Evolutionary conservation across 2,888 invertebrate species (phyloP), one percentile per base, ranked within the genome.

Genomic region (Drosophila acutilabella): DNA sequence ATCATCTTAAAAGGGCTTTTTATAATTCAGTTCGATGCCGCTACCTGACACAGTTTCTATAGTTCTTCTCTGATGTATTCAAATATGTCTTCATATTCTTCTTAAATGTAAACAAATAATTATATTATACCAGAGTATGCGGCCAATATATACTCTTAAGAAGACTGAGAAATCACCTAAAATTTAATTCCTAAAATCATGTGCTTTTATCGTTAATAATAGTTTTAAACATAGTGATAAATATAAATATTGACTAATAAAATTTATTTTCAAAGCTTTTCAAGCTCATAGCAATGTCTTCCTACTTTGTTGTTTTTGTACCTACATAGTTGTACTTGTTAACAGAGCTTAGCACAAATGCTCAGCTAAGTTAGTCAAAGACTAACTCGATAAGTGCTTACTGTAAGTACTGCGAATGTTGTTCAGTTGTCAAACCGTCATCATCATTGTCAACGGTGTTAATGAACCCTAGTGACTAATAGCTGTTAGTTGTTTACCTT

Each of bases 391-490:
- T n/a, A 51, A 51, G 23, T 41, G 11, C 11, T 11, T 16, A 5
- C 20, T 33, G 16, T 30, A 30, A 42, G 53, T 44, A 45, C 54
- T 41, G 41, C 42, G 41, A 57, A 20, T 40, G 74, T 36, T 36
- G 36, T 70, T 51, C 72, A 82, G 70, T 69, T 82, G 80, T 76
- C 81, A 81, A 30, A 78, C 67, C 26, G 51, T 52, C 57, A 26
- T 45, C 26, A 56, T 26, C 30, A 42, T 18, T 18, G 51, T 42
- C 47, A 38, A 16, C 50, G 78, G 82, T 74, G 83, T 88, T 84
- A 84, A 88, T 88, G 83, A 84, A 84, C 83, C 80, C 74, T 81
- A 70, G 74, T 67, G 62, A 64, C 64, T 65, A 74, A 73, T 78
- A 80, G 72, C 61, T 77, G 57, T 47, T 59, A 57, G 86, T 83